Evolutionary conservation across 2,113 vertebrate species (phyloP).

Genomic region (Corvus cornix): DNA sequence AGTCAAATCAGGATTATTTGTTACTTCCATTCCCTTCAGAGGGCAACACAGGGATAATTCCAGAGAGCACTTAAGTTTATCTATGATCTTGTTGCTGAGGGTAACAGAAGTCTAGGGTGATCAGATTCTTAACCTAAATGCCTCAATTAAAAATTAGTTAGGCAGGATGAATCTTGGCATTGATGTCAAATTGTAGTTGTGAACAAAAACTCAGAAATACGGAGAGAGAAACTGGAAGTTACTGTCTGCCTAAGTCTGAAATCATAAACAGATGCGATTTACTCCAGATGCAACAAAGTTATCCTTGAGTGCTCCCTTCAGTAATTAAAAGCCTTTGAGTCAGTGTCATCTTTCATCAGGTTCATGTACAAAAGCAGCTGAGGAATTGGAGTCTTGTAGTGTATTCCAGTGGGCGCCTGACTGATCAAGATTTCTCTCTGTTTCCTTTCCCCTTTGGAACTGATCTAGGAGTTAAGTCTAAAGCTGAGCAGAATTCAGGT

Average conservation of each 20-base stretch:
- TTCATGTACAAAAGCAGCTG: background rate
- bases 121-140: background rate
- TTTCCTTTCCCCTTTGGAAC: background rate
- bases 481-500: background rate
- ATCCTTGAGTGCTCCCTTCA: background rate
- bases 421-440: background rate
- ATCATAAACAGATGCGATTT: background rate
- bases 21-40: background rate
- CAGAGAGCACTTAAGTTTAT: background rate
- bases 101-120: background rate
- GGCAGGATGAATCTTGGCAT: background rate
- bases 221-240: background rate
- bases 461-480: background rate
- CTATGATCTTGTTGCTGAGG: background rate
- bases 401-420: background rate
- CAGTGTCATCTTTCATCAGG: background rate
- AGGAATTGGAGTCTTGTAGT: background rate
- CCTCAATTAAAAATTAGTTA: background rate
- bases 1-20: background rate
- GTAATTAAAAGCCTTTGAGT: background rate
- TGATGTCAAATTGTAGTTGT: background rate
- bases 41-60: background rate
- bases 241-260: background rate
- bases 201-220: background rate
- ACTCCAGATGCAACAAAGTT: background rate